Base-by-base conservation (phyloP, 2,797 vertebrate species). In the Taenioides sp. region DNA sequence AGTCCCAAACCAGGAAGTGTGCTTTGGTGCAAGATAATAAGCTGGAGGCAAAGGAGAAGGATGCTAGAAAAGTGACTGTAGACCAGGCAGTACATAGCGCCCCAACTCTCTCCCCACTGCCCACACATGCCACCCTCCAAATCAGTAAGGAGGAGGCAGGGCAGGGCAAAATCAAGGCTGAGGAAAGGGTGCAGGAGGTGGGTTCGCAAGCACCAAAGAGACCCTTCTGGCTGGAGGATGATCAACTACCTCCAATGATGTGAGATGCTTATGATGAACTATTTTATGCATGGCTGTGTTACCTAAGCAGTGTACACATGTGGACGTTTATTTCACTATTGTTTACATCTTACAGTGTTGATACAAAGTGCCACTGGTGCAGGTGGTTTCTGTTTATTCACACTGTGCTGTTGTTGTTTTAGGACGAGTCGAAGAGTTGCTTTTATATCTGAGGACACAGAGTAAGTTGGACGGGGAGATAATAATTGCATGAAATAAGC, bases 381-480 rank as follows among this genome's bases (percentile, higher is more conserved):
- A 23, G 66, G 12, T 69, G 71, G 27, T 75, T 63, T 70, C 67
- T 77, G 79, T 59, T 85, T 70, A 70, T 78, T 86, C 76, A 87
- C 79, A 87, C 69, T 71, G 59, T 92, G 91, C 92, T 94, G 94
- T 96, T 95, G 90, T 97, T 95, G 90, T 97, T 96, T 87, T 96
- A 99, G 98, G 97, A 95, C 95, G 94, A 95, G 96, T 91, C 94
- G 93, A 65, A 94, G 94, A 93, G 95, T 96, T 81, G 86, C 92
- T 94, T 94, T 95, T 96, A 94, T 96, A 94, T 96, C 96, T 95
- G 95, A 97, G 95, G 96, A 97, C 89, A 89, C 93, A 78, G 95
- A 97, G 98, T 99, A 98, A 99, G 98, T 98, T 89, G 80, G 58
- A 52, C 50, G 71, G 20, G 65, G 71, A 70, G 27, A 82, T 9